Evolutionary conservation across 2,888 invertebrate species (phyloP).

Genomic region (Drosophila pseudotakahashii): DNA sequence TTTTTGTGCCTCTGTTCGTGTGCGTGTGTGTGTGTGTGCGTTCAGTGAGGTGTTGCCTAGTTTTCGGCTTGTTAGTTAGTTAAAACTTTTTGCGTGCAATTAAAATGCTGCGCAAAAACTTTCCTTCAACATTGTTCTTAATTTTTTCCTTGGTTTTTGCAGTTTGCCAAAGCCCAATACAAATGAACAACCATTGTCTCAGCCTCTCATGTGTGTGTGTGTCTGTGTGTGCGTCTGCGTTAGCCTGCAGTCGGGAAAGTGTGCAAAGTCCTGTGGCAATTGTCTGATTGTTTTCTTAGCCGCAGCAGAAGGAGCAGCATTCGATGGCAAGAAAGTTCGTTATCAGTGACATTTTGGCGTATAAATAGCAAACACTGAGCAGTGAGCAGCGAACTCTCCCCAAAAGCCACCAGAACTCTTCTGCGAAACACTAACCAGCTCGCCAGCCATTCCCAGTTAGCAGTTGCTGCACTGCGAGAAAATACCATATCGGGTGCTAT

Average conservation of each 20-base stretch:
- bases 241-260: conserved; percentile 61
- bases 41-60: conserved; percentile 76
- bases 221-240: conserved; percentile 34
- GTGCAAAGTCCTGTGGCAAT: conserved; percentile 73
- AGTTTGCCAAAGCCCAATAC: conserved; percentile 75
- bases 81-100: conserved; percentile 79
- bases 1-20: conserved; percentile 27
- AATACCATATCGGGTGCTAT: background rate
- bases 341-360: conserved; percentile 74
- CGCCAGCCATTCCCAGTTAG: conserved; percentile 1
- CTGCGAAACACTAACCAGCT: conserved; percentile 2
- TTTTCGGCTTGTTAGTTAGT: conserved; percentile 79
- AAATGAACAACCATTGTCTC: conserved; percentile 72
- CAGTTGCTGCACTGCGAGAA: background rate
- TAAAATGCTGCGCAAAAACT: conserved; percentile 79
- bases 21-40: conserved; percentile 43
- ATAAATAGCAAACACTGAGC: conserved; percentile 59
- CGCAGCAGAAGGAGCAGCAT: conserved; percentile 50
- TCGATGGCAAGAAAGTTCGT: conserved; percentile 65
- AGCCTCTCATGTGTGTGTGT: conserved; percentile 25
- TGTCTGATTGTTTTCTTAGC: conserved; percentile 77
- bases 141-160: conserved; percentile 67
- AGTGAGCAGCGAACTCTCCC: conserved; percentile 10
- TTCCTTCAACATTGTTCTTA: conserved; percentile 73
- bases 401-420: background rate